Percentiles rank a stretch among this genome's conserved stretches.
These are phyloP conservation scores for Apogon talboti DNA, from an alignment of 2,797 vertebrate species.

Conservation along the genomic window DNA sequence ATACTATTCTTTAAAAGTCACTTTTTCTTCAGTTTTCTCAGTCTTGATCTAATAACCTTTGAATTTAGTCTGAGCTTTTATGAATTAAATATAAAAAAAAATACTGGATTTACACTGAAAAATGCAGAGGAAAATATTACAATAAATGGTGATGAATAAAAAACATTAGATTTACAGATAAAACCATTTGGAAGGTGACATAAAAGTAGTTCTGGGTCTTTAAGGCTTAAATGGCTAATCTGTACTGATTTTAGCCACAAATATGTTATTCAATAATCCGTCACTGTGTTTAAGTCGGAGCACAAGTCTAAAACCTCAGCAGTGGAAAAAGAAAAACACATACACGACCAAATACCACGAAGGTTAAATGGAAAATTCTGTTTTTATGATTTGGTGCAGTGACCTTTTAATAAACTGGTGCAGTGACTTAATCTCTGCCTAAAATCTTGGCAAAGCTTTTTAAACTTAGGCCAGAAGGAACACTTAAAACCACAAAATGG, in stretches of 20 bases:
- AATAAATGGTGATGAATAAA: background rate
- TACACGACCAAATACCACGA: background rate
- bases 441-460: conserved; percentile 14
- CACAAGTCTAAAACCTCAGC: background rate
- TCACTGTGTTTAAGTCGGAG: background rate
- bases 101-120: too few relatives aligned
- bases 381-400: background rate
- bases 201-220: too few relatives aligned
- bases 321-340: background rate
- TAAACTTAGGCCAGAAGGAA: conserved; percentile 8
- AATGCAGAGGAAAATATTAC: too few relatives aligned
- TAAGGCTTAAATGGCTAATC: background rate
- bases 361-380: conserved; percentile 7
- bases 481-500: conserved; percentile 28
- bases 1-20: background rate
- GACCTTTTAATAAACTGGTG: conserved; percentile 7
- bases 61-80: too few relatives aligned
- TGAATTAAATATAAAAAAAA: too few relatives aligned
- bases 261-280: background rate
- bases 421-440: conserved; percentile 26
- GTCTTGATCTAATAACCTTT: too few relatives aligned
- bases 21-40: too few relatives aligned
- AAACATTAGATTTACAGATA: too few relatives aligned
- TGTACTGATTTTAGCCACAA: background rate
- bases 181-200: too few relatives aligned